Evolutionary conservation across 2,888 invertebrate species (phyloP).

Genomic region (Drosophila imparisetae): DNA sequence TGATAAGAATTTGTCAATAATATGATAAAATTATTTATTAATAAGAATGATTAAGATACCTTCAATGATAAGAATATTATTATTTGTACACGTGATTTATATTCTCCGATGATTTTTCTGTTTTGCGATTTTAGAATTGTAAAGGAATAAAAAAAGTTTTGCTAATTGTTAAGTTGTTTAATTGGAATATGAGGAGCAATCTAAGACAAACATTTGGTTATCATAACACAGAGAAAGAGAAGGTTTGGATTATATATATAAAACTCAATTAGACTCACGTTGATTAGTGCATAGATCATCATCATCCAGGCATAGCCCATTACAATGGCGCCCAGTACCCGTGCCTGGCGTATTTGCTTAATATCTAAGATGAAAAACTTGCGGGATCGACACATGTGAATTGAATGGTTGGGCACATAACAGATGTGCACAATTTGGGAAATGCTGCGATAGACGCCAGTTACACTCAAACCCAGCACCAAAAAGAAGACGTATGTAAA

Average conservation of each 20-base stretch:
- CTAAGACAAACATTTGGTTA: too few relatives aligned
- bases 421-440: conserved; percentile 21
- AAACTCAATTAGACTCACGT: conserved; percentile 21
- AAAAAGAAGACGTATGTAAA: conserved; percentile 45
- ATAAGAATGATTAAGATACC: too few relatives aligned
- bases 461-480: conserved; percentile 20
- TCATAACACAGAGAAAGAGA: too few relatives aligned
- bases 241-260: background rate
- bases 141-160: too few relatives aligned
- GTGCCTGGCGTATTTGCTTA: background rate
- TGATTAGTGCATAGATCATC: conserved; percentile 35
- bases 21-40: too few relatives aligned
- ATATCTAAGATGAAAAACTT: conserved; percentile 15
- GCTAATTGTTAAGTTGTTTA: too few relatives aligned
- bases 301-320: conserved; percentile 41
- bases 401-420: background rate
- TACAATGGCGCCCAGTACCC: conserved; percentile 28
- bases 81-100: too few relatives aligned
- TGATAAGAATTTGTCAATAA: too few relatives aligned
- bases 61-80: too few relatives aligned
- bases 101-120: too few relatives aligned
- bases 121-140: too few relatives aligned
- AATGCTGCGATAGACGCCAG: conserved; percentile 22
- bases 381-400: conserved; percentile 37
- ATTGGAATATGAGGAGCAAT: too few relatives aligned